Percentiles rank a stretch among this genome's conserved stretches.
phyloP scores from a whole-genome alignment of 2,888 invertebrate genomes.

The Cloeon dipterum region DNA sequence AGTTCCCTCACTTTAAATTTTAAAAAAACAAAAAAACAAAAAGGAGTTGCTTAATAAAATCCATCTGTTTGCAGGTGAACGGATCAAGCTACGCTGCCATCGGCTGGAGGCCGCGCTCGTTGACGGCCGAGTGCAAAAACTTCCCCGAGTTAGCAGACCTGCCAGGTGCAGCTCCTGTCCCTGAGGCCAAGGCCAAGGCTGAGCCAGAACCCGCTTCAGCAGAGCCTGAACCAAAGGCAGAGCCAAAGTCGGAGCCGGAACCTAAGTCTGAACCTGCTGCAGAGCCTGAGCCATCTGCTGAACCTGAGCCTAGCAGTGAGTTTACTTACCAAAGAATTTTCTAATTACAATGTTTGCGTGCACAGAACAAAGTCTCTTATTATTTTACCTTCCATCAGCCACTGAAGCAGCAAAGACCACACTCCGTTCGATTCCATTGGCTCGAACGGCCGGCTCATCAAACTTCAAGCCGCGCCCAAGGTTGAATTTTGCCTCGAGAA shows the following conservation, averaged over 20 bases:
- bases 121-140: conserved; percentile 55
- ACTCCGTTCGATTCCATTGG: no score
- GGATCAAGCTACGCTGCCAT: conserved; percentile 69
- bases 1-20: no score
- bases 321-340: no score
- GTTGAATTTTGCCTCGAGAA: no score
- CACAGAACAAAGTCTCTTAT: no score
- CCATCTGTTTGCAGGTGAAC: conserved; percentile 29
- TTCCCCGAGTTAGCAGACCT: conserved; percentile 41
- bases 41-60: no score
- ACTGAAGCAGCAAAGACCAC: no score
- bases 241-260: conserved; percentile 9
- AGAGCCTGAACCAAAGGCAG: conserved; percentile 12
- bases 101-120: conserved; percentile 71
- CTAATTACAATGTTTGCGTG: no score
- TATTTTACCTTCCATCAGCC: no score
- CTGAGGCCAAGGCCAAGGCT: conserved; percentile 8
- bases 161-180: conserved; percentile 10
- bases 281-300: conserved; percentile 14
- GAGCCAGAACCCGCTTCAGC: conserved; percentile 12
- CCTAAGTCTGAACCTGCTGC: conserved; percentile 12
- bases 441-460: no score
- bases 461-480: no score
- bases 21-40: no score
- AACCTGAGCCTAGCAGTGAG: conserved; percentile 17